These are phyloP conservation scores for Calyptomena viridis DNA, from an alignment of 2,113 vertebrate genomes.

Conservation along the genomic window DNA sequence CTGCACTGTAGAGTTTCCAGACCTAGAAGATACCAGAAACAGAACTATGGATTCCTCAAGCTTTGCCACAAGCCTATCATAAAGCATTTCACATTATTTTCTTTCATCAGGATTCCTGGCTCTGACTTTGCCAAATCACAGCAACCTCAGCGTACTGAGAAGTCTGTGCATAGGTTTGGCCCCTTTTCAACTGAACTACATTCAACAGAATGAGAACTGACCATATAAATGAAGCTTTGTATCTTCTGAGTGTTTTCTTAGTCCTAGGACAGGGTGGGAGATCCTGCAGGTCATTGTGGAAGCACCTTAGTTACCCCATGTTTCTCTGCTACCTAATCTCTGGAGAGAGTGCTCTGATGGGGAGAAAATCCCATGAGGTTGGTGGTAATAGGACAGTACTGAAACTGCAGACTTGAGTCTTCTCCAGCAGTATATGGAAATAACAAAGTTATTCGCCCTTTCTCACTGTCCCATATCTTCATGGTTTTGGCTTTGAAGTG, in stretches of 20 bases:
- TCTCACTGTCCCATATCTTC: not conserved
- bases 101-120: not conserved
- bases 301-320: not conserved
- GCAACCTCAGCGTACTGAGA: not conserved
- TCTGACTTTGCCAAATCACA: not conserved
- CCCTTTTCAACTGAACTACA: not conserved
- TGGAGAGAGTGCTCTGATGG: not conserved
- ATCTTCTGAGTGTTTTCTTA: not conserved
- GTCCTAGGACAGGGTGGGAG: not conserved
- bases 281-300: not conserved
- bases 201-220: not conserved
- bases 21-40: not conserved
- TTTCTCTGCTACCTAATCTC: not conserved
- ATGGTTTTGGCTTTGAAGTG: not conserved
- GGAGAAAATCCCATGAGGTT: not conserved
- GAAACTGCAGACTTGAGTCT: not conserved
- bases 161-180: rapidly evolving
- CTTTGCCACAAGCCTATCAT: not conserved
- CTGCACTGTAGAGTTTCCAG: not conserved
- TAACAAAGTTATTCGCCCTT: not conserved
- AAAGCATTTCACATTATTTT: not conserved
- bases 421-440: not conserved
- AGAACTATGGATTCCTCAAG: not conserved
- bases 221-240: not conserved
- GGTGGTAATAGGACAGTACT: not conserved